Conservation (phyloP, 2,888 invertebrate genomes). For the Drosophila stalkeri region DNA sequence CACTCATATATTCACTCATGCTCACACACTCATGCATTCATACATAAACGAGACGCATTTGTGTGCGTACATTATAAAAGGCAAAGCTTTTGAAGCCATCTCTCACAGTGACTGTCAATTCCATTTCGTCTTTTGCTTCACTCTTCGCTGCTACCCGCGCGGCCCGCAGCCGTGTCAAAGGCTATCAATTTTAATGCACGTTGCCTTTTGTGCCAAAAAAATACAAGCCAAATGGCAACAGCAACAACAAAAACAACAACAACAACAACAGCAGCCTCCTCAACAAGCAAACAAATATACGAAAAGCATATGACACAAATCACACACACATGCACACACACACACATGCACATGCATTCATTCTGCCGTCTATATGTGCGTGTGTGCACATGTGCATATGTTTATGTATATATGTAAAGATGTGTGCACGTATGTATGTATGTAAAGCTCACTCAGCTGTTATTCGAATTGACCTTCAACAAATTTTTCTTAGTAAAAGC, state of each 20-base stretch:
- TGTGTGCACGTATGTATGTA: not conserved
- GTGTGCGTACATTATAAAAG: slow-evolving; percentile 28
- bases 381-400: not conserved
- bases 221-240: slow-evolving; percentile 22
- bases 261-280: slow-evolving; percentile 4
- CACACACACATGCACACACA: slow-evolving; percentile 18
- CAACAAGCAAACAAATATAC: slow-evolving; percentile 41
- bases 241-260: slow-evolving; percentile 1
- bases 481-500: slow-evolving; percentile 23
- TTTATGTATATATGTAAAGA: not conserved
- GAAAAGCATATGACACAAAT: slow-evolving; percentile 55
- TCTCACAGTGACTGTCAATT: slow-evolving; percentile 49
- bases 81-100: slow-evolving; percentile 47
- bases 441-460: slow-evolving; percentile 38
- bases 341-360: slow-evolving; percentile 38
- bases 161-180: slow-evolving; percentile 28
- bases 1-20: slow-evolving; percentile 6
- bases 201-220: slow-evolving; percentile 60
- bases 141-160: slow-evolving; percentile 6
- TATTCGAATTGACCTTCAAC: slow-evolving; percentile 56
- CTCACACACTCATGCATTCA: slow-evolving; percentile 1
- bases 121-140: slow-evolving; percentile 43
- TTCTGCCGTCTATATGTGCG: not conserved
- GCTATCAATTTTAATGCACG: slow-evolving; percentile 64
- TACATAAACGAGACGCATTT: slow-evolving; percentile 6